Evolutionary conservation across 2,797 vertebrate genomes (phyloP).

Genomic region (Brachyrhaphis roseni): DNA sequence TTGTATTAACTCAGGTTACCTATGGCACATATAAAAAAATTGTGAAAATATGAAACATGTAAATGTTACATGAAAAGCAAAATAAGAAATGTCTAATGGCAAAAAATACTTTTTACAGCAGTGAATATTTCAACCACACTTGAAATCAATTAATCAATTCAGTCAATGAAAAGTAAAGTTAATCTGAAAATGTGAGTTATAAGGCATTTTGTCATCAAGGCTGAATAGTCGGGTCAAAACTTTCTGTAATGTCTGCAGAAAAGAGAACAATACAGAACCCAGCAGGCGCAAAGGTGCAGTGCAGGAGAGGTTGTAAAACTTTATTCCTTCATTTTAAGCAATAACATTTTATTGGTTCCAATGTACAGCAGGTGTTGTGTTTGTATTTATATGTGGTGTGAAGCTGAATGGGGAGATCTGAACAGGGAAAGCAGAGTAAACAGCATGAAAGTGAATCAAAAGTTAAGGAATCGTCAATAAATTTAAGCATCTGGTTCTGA

Average conservation of each 20-base stretch:
- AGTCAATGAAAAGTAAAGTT: conserved; percentile 56
- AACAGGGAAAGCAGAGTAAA: background rate
- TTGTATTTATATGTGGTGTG: background rate
- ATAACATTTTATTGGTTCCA: background rate
- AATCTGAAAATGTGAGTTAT: conserved; percentile 24
- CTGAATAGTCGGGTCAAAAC: conserved; percentile 14
- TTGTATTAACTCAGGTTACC: background rate
- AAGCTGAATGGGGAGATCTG: background rate
- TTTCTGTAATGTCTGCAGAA: conserved; percentile 5
- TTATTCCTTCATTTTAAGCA: background rate
- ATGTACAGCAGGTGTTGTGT: background rate
- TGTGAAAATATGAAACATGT: background rate
- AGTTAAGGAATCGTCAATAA: background rate
- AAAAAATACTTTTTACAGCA: background rate
- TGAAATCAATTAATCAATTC: too few relatives aligned
- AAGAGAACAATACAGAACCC: background rate
- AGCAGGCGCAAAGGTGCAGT: background rate
- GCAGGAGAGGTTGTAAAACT: background rate
- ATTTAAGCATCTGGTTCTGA: background rate
- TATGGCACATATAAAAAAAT: background rate
- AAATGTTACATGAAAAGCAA: background rate
- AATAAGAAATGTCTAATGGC: background rate
- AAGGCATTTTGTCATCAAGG: conserved; percentile 25
- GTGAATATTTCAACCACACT: conserved; percentile 44
- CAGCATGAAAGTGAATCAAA: background rate